Percentiles rank a stretch among this genome's conserved stretches.
Conservation (phyloP, 2,797 vertebrate species). For the Euphonia xanthogaster region DNA sequence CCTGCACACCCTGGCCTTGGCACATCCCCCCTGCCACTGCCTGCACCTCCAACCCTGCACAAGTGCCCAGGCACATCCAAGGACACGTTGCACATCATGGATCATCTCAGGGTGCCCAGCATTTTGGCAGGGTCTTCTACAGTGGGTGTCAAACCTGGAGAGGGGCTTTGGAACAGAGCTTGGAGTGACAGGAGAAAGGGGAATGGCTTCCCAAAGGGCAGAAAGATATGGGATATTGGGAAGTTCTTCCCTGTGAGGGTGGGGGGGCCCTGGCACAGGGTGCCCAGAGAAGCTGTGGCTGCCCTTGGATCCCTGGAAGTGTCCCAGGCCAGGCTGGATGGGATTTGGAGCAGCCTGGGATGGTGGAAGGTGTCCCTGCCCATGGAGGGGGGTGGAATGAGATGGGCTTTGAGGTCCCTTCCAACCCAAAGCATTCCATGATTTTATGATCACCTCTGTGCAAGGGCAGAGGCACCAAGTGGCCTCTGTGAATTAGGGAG, state of each 20-base stretch:
- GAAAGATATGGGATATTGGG: not conserved
- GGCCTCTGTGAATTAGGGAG: not conserved
- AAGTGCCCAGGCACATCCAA: not conserved
- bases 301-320: not conserved
- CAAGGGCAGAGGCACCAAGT: not conserved
- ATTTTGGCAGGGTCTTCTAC: not conserved
- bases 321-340: rapidly evolving
- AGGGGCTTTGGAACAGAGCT: not conserved
- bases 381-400: not conserved
- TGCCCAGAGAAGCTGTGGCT: not conserved
- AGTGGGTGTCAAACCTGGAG: not conserved
- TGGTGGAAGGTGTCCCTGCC: rapidly evolving
- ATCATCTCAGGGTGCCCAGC: not conserved
- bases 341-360: not conserved
- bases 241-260: rapidly evolving
- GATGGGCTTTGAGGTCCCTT: not conserved
- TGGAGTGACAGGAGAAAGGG: not conserved
- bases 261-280: rapidly evolving
- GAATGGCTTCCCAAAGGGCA: not conserved
- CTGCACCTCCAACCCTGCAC: not conserved
- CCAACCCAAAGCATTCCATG: not conserved
- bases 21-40: not conserved
- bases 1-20: not conserved
- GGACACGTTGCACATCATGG: rapidly evolving
- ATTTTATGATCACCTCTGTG: not conserved